phyloP scores from a whole-genome alignment of 2,888 invertebrate species.

The Pharmacophagus antenor region DNA sequence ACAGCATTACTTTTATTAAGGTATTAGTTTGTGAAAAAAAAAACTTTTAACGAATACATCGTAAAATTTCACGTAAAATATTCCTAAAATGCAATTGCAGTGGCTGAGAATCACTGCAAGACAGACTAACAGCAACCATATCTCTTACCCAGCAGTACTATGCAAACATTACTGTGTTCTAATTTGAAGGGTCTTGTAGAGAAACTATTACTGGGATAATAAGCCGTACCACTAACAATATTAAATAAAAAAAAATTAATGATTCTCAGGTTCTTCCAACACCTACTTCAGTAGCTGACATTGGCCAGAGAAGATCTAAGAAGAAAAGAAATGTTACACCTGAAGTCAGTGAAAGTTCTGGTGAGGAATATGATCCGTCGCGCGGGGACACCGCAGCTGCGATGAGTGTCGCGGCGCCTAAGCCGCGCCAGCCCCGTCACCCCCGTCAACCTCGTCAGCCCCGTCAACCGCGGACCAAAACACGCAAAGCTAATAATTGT shows the following conservation, averaged over 20 bases:
- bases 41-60: too few species aligned
- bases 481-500: constrained; percentile 57
- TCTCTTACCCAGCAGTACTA: not conserved
- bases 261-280: constrained; percentile 54
- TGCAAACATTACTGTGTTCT: not conserved
- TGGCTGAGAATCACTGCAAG: too few species aligned
- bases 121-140: too few species aligned
- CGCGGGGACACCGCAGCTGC: constrained; percentile 65
- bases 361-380: constrained; percentile 73
- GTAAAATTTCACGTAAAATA: too few species aligned
- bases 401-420: constrained; percentile 70
- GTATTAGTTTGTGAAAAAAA: too few species aligned
- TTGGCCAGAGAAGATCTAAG: constrained; percentile 71
- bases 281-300: constrained; percentile 61
- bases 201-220: not conserved
- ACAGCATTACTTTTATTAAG: too few species aligned
- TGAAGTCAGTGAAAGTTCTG: constrained; percentile 67
- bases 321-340: constrained; percentile 71
- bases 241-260: not conserved
- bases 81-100: too few species aligned
- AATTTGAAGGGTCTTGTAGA: too few species aligned
- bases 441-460: constrained; percentile 46
- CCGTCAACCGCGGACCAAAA: constrained; percentile 49
- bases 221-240: not conserved
- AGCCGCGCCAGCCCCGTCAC: constrained; percentile 57